phyloP scores from a whole-genome alignment of 2,113 vertebrate genomes.

The Pholis gunnellus region DNA sequence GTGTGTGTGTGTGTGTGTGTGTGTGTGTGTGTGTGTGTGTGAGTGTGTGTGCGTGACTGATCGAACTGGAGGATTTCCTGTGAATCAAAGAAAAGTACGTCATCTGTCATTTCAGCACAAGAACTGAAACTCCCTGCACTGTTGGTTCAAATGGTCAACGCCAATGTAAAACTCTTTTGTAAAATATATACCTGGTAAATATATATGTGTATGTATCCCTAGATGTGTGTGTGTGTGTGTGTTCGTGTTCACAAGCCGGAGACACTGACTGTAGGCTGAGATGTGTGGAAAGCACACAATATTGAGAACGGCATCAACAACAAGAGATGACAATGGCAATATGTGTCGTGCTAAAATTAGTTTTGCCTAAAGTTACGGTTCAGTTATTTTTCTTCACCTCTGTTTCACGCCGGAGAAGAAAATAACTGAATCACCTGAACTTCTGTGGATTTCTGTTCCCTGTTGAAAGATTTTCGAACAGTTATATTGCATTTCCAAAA shows the following conservation, averaged over 20 bases:
- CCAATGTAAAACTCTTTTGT: neutral
- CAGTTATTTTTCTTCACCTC: neutral
- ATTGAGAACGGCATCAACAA: neutral
- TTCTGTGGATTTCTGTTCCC: slow-evolving; percentile 1
- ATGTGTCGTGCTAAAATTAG: neutral
- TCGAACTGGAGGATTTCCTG: slow-evolving; percentile 35
- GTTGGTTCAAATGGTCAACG: slow-evolving; percentile 22
- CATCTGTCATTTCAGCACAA: slow-evolving; percentile 36
- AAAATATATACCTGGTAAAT: neutral
- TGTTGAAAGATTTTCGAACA: neutral
- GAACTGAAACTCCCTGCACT: slow-evolving; percentile 5
- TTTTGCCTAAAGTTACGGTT: neutral
- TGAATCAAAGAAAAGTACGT: slow-evolving; percentile 26
- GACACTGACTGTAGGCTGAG: neutral
- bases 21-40: slow-evolving; percentile 1
- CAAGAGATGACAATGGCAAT: neutral
- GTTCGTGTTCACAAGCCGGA: neutral
- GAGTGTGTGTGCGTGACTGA: neutral
- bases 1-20: neutral
- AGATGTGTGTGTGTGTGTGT: neutral
- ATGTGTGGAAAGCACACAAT: neutral
- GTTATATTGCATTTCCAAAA: slow-evolving; percentile 3
- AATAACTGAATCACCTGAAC: slow-evolving; percentile 18
- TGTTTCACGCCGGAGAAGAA: neutral
- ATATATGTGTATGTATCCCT: neutral